phyloP scores from a whole-genome alignment of 2,113 vertebrate species.

The Bos taurus region ARS-UCD2.0 NC_037345.1:43113501-43114000 shows the following conservation, averaged over 20 bases:
- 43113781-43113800: background rate
- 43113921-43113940: background rate
- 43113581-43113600: background rate
- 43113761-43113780: accelerated
- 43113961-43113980: background rate
- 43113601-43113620: background rate
- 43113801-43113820: background rate
- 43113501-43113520: background rate
- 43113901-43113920: background rate
- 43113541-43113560: background rate
- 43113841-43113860: background rate
- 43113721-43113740: background rate
- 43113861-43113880: background rate
- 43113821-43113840: background rate
- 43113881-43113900: background rate
- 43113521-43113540: background rate
- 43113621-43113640: background rate
- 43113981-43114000: background rate
- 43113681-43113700: background rate
- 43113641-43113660: background rate
- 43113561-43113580: background rate
- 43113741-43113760: background rate
- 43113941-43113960: accelerated
- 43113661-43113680: accelerated
- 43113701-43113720: background rate